Base-by-base conservation (phyloP, 2,888 invertebrate species). In the Cremastobaeus sp. region DNA sequence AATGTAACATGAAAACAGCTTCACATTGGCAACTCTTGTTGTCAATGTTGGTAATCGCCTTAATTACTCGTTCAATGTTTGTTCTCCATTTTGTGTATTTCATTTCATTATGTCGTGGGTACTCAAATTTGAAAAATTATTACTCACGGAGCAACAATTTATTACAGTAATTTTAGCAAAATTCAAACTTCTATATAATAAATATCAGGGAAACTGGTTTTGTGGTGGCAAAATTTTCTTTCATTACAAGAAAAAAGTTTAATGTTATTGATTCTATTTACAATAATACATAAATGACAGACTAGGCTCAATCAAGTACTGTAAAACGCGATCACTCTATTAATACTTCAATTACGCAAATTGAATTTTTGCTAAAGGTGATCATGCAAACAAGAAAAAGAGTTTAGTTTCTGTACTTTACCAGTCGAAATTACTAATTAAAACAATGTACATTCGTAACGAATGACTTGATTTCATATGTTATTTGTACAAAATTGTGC, bases 271-370 rank as follows among this genome's bases (percentile, higher is more conserved):
- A 59, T 9, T 66, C 72, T 72, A 72, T 72, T 60, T 72, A 72
- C 72, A 66, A 72, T 72, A 72, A 72, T 72, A 66, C 72, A 54
- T 60, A 72, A 66, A 60, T 60, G 65, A 52, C 72, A 66, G 72
- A 72, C 72, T 72, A 72, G 72, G 72, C 60, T 66, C 66, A 60
- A 66, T 66, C 72, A 73, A 73, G 72, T 73, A 73, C 60, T 60
- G 60, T 73, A 48, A 60, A 66, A 55, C 43, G 64, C 17, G 39
- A 64, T 64, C 64, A 28, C 45, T 54, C 34, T 50, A 48, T 28
- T 21, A 54, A 65, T 59, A 15, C 35, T n/a, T n/a, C n/a, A n/a
- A n/a, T n/a, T n/a, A n/a, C n/a, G n/a, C n/a, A n/a, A n/a, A n/a
- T n/a, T n/a, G n/a, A n/a, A n/a, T n/a, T n/a, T n/a, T n/a, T n/a